Evolutionary conservation across 2,888 invertebrate genomes (phyloP).

Genomic region (Apeira syringaria): DNA sequence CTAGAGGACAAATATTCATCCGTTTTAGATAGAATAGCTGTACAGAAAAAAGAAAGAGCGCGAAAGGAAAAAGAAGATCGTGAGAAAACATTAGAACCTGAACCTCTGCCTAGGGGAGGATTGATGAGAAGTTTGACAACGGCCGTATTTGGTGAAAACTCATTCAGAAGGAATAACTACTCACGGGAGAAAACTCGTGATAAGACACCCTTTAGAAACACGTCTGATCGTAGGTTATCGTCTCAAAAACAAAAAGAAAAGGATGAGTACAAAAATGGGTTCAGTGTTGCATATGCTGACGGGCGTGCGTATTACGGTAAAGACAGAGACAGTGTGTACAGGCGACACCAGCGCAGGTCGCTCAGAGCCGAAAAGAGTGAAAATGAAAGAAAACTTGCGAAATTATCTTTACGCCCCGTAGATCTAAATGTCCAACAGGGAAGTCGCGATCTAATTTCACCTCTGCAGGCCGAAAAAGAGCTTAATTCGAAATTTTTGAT

Average conservation of each 20-base stretch:
- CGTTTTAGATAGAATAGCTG: conserved; percentile 88
- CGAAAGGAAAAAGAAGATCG: conserved; percentile 80
- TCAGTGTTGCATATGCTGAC: conserved; percentile 56
- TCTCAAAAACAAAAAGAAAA: conserved; percentile 64
- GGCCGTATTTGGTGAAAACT: conserved; percentile 88
- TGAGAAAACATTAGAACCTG: conserved; percentile 89
- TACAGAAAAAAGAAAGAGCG: conserved; percentile 81
- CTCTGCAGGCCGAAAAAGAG: conserved; percentile 68
- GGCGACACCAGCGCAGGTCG: conserved; percentile 81
- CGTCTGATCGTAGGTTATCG: conserved; percentile 68
- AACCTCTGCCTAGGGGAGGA: conserved; percentile 66
- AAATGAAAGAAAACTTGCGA: conserved; percentile 73
- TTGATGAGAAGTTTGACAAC: conserved; percentile 89
- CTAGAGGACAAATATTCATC: conserved; percentile 92
- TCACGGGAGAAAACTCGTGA: conserved; percentile 85
- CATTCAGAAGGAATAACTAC: conserved; percentile 74
- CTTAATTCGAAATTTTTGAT: conserved; percentile 43
- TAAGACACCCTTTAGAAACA: conserved; percentile 85
- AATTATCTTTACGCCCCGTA: conserved; percentile 80
- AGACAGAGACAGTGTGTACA: conserved; percentile 77
- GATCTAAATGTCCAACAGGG: conserved; percentile 74
- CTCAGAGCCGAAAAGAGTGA: conserved; percentile 86
- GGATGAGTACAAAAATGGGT: conserved; percentile 67
- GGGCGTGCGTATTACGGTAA: conserved; percentile 58
- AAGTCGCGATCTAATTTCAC: conserved; percentile 81